These are phyloP conservation scores for Crax fasciolata DNA, from an alignment of 2,797 vertebrate species.

Conservation along the genomic window DNA sequence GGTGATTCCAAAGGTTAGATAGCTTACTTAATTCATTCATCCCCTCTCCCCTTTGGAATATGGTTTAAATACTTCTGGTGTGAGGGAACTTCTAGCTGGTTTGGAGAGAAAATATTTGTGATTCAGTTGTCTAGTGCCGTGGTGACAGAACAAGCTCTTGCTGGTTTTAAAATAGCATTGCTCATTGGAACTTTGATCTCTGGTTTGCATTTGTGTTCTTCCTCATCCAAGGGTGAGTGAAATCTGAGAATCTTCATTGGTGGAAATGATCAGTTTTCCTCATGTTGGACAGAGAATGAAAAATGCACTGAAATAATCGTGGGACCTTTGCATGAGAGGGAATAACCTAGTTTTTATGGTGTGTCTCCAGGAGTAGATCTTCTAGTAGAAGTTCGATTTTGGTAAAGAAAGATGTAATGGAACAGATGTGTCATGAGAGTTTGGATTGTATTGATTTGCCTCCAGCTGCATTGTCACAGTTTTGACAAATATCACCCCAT, in stretches of 20 bases:
- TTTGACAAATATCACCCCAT: not conserved
- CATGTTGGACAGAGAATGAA: not conserved
- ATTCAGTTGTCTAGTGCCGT: not conserved
- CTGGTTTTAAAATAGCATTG: not conserved
- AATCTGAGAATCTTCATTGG: not conserved
- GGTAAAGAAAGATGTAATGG: not conserved
- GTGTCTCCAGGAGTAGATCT: not conserved
- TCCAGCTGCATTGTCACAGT: not conserved
- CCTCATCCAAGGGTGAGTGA: not conserved
- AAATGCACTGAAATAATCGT: not conserved
- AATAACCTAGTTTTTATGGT: not conserved
- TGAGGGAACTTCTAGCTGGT: not conserved
- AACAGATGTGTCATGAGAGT: not conserved
- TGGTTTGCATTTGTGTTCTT: not conserved
- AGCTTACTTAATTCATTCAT: not conserved
- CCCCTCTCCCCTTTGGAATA: not conserved
- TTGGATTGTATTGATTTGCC: not conserved
- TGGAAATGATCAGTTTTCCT: not conserved
- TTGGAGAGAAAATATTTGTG: conserved; percentile 16
- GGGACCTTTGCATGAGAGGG: not conserved
- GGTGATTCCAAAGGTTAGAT: not conserved
- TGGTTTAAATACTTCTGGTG: not conserved
- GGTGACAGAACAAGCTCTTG: not conserved
- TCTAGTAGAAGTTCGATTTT: not conserved
- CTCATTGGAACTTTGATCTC: not conserved